Conservation (phyloP, 1,140 invertebrate species). For the Musca vetustissima region DNA sequence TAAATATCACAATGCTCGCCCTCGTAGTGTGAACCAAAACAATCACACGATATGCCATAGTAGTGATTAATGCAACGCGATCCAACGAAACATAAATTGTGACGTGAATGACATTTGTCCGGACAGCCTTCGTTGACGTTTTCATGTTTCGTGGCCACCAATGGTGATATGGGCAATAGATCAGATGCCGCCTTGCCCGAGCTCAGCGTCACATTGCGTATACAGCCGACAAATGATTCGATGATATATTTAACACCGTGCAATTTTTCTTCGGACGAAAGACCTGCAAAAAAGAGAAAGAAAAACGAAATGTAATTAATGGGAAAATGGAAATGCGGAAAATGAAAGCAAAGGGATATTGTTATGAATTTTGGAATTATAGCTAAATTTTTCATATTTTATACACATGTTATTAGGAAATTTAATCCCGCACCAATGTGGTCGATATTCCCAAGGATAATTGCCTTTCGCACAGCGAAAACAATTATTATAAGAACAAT, state of each 20-base stretch:
- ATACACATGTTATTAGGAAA: no score
- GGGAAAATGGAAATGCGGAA: no score
- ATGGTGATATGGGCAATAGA: conserved; percentile 73
- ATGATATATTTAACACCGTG: conserved; percentile 89
- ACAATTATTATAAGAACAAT: no score
- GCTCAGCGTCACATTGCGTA: conserved; percentile 80
- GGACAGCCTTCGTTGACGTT: conserved; percentile 84
- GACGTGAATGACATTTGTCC: conserved; percentile 75
- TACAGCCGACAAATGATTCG: conserved; percentile 89
- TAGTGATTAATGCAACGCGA: conserved; percentile 88
- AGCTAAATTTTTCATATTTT: no score
- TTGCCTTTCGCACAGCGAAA: no score
- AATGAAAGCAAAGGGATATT: no score
- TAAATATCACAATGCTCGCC: conserved; percentile 87
- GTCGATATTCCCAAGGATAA: no score
- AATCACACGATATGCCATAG: conserved; percentile 82
- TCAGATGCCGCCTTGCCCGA: conserved; percentile 81
- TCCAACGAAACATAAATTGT: conserved; percentile 81
- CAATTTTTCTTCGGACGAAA: conserved; percentile 80
- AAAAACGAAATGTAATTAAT: background rate
- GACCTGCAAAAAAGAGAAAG: conserved; percentile 59
- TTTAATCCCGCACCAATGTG: no score
- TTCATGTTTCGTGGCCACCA: conserved; percentile 82
- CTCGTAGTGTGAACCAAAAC: conserved; percentile 88
- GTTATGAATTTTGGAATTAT: no score